Evolutionary conservation across 1,140 invertebrate species (phyloP).

Genomic region (Trichonephila clavata): DNA sequence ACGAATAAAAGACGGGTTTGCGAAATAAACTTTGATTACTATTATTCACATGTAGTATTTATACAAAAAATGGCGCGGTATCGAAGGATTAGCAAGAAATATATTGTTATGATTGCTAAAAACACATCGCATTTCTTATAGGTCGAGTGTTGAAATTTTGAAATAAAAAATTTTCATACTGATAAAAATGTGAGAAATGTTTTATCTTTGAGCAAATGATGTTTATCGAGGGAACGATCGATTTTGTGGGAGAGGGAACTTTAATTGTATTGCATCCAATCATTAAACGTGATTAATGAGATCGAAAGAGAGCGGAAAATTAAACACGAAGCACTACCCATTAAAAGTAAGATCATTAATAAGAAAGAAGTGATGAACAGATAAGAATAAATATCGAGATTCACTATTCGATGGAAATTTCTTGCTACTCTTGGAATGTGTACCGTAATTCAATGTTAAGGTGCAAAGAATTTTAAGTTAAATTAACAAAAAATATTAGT

Average conservation of each 20-base stretch:
- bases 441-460: neutral
- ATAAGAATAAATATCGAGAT: neutral
- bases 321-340: neutral
- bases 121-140: too few species aligned
- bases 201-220: neutral
- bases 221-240: neutral
- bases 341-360: neutral
- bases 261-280: neutral
- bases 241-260: neutral
- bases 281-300: conserved; percentile 18
- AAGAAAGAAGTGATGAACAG: neutral
- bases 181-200: neutral
- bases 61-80: too few species aligned
- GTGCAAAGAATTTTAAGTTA: too few species aligned
- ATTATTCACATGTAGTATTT: too few species aligned
- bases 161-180: neutral
- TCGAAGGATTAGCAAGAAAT: too few species aligned
- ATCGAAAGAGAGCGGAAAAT: neutral
- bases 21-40: too few species aligned
- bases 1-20: too few species aligned
- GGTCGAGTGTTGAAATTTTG: neutral
- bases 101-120: too few species aligned
- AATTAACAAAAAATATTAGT: too few species aligned
- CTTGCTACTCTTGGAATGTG: neutral
- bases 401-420: neutral